Conservation (phyloP, 1,140 invertebrate species). For the Drosophila tropicalis region DNA sequence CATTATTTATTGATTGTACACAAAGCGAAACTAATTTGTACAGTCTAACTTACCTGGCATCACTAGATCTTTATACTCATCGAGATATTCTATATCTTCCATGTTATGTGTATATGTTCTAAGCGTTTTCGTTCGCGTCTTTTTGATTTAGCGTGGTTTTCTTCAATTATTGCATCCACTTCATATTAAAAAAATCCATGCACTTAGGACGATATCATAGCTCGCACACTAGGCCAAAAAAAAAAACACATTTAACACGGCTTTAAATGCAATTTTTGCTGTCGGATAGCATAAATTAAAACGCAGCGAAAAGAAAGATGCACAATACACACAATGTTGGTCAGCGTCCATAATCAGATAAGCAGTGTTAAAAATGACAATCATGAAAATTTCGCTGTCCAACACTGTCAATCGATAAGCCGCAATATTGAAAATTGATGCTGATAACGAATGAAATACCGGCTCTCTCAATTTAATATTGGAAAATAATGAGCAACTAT, state of each 20-base stretch:
- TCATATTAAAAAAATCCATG: neutral
- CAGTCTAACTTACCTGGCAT: constrained; percentile 52
- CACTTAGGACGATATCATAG: neutral
- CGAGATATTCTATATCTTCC: constrained; percentile 72
- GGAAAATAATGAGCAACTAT: too few species aligned
- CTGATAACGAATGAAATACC: too few species aligned
- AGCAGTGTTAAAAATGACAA: neutral
- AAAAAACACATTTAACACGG: neutral
- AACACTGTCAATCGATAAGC: too few species aligned
- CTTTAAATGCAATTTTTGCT: neutral
- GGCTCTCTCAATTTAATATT: too few species aligned
- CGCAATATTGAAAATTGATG: too few species aligned
- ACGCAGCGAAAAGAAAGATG: constrained; percentile 11
- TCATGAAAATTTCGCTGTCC: too few species aligned
- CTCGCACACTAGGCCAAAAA: neutral
- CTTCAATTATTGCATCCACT: neutral
- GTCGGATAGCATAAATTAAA: neutral
- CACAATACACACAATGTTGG: neutral
- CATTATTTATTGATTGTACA: neutral
- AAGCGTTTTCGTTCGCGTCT: neutral
- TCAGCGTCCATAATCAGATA: neutral
- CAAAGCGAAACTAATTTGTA: neutral
- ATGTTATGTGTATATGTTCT: constrained; percentile 37
- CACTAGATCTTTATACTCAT: constrained; percentile 71
- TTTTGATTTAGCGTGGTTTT: neutral